Conservation (phyloP, 1,140 invertebrate species). For the Halyomorpha halys region DNA sequence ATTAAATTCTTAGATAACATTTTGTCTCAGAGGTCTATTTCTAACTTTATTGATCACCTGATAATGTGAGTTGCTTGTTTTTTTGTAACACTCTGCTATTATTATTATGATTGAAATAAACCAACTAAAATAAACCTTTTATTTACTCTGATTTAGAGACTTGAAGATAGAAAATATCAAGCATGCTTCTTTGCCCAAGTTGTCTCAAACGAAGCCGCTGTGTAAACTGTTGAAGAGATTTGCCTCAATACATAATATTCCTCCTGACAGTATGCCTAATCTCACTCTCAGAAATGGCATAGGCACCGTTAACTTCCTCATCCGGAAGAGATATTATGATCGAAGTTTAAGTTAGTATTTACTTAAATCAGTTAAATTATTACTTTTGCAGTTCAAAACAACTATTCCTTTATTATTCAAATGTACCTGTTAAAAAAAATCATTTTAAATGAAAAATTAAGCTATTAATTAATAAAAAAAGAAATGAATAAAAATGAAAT, state of each 20-base stretch:
- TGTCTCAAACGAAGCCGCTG: constrained; percentile 49
- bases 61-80: constrained; percentile 1
- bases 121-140: background rate
- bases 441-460: no score
- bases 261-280: constrained; percentile 49
- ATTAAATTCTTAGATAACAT: constrained; percentile 51
- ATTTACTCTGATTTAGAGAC: constrained; percentile 35
- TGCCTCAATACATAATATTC: constrained; percentile 48
- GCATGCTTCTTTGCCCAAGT: constrained; percentile 46
- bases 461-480: no score
- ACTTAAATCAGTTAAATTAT: no score
- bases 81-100: background rate
- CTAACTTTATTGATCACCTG: constrained; percentile 9
- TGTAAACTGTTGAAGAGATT: constrained; percentile 40
- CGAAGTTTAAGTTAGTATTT: constrained; percentile 19
- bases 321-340: constrained; percentile 33
- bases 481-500: no score
- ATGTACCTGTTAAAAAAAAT: no score
- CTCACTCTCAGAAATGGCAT: constrained; percentile 49
- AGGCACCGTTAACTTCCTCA: constrained; percentile 53
- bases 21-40: constrained; percentile 18
- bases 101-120: background rate
- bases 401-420: no score
- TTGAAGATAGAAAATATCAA: constrained; percentile 45
- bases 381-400: no score